phyloP scores from a whole-genome alignment of 2,888 invertebrate genomes.

The Drosophila peninsularis region DNA sequence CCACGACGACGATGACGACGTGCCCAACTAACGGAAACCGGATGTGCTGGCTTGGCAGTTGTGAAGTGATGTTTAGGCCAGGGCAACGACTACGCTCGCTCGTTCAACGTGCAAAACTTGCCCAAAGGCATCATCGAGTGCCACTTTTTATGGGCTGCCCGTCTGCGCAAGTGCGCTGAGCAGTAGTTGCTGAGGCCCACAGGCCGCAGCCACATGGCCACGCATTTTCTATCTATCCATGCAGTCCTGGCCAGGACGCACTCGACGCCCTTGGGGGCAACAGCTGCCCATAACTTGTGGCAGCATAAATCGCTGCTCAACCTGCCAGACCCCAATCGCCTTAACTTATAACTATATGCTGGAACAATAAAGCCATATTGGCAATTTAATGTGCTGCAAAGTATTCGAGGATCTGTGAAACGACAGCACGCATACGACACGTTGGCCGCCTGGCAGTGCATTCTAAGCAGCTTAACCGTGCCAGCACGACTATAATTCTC shows the following conservation, averaged over 20 bases:
- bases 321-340: background rate
- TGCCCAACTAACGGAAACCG: conserved; percentile 76
- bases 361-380: conserved; percentile 74
- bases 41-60: conserved; percentile 81
- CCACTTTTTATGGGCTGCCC: conserved; percentile 73
- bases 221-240: conserved; percentile 35
- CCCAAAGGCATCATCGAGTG: conserved; percentile 78
- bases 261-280: conserved; percentile 31
- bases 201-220: conserved; percentile 56
- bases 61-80: conserved; percentile 74
- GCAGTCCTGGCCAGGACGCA: background rate
- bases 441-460: conserved; percentile 42
- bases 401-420: conserved; percentile 39
- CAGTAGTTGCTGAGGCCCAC: conserved; percentile 59
- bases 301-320: conserved; percentile 73
- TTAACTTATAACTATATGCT: background rate
- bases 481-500: conserved; percentile 43
- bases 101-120: conserved; percentile 51
- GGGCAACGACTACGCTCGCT: conserved; percentile 38
- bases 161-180: conserved; percentile 19
- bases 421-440: conserved; percentile 64
- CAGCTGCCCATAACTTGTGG: conserved; percentile 48
- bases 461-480: conserved; percentile 59
- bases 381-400: conserved; percentile 73
- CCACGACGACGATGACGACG: conserved; percentile 30